These are phyloP conservation scores for Eupithecia subumbrata DNA, from an alignment of 2,888 invertebrate species.

Conservation along the genomic window DNA sequence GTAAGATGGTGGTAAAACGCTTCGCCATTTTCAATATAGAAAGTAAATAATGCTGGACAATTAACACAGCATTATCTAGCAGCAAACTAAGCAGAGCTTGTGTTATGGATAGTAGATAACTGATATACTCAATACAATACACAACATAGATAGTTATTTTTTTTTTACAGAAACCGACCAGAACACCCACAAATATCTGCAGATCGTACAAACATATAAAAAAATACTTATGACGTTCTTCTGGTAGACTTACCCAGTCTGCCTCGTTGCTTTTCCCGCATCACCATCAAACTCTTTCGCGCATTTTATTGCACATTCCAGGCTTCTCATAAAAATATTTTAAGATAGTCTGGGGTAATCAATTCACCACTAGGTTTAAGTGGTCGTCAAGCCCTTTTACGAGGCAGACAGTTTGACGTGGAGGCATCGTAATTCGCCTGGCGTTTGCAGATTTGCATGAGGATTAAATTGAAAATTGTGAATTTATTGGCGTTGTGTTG, in stretches of 20 bases:
- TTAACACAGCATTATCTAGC: no score
- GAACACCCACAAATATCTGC: no score
- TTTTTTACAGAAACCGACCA: no score
- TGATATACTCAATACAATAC: no score
- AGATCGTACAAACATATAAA: no score
- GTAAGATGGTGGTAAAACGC: no score
- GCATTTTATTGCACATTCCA: constrained; percentile 43
- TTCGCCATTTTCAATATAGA: no score
- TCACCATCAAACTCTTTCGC: constrained; percentile 33
- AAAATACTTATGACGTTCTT: neutral
- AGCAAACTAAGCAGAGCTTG: no score
- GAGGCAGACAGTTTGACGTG: constrained; percentile 34
- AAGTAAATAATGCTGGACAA: no score
- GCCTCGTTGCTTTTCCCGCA: neutral
- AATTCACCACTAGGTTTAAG: constrained; percentile 61
- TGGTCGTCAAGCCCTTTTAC: constrained; percentile 49
- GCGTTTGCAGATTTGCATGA: constrained; percentile 21
- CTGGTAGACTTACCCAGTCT: neutral
- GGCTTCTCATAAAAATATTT: constrained; percentile 58
- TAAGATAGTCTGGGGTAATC: constrained; percentile 59
- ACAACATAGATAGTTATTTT: no score
- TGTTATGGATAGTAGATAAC: no score
- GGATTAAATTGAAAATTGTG: neutral
- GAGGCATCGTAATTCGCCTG: constrained; percentile 23
- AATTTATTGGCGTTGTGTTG: neutral